phyloP scores from a whole-genome alignment of 2,888 invertebrate genomes.

The Monopis laevigella region DNA sequence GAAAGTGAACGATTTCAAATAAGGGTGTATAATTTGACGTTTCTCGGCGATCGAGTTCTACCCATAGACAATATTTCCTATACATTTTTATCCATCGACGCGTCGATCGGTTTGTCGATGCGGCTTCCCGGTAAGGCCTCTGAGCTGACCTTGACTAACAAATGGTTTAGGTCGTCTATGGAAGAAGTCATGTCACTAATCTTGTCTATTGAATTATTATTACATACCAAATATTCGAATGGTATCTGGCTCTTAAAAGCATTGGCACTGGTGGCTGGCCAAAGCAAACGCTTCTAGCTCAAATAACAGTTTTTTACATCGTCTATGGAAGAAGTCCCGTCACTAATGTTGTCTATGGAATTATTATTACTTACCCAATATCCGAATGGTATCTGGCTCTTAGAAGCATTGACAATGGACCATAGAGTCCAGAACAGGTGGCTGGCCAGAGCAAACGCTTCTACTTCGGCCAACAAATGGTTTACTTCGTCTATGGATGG shows the following conservation, averaged over 20 bases:
- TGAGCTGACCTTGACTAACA: too few relatives aligned
- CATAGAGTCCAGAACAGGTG: slow-evolving; percentile 96
- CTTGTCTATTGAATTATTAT: not conserved
- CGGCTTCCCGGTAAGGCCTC: too few relatives aligned
- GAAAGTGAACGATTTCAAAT: not conserved
- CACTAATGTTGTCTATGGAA: not conserved
- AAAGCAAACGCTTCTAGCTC: slow-evolving; percentile 88
- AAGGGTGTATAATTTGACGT: too few relatives aligned
- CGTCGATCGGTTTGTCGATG: too few relatives aligned
- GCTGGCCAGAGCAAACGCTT: slow-evolving; percentile 84
- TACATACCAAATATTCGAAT: slow-evolving; percentile 92
- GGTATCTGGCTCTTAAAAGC: slow-evolving; percentile 88
- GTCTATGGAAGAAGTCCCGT: too few relatives aligned
- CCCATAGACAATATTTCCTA: too few relatives aligned
- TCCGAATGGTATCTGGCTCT: slow-evolving; percentile 91
- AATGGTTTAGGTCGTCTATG: too few relatives aligned
- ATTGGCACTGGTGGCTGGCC: slow-evolving; percentile 88
- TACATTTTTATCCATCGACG: too few relatives aligned
- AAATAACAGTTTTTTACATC: slow-evolving; percentile 69
- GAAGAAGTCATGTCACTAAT: not conserved
- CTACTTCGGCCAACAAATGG: slow-evolving; percentile 78
- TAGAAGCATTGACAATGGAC: slow-evolving; percentile 88
- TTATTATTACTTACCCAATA: slow-evolving; percentile 79
- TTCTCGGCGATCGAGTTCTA: too few relatives aligned
- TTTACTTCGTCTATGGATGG: slow-evolving; percentile 65